Evolutionary conservation across 2,888 invertebrate species (phyloP), one percentile per base, ranked within the genome.

Genomic region (Tortricodes alternella): DNA sequence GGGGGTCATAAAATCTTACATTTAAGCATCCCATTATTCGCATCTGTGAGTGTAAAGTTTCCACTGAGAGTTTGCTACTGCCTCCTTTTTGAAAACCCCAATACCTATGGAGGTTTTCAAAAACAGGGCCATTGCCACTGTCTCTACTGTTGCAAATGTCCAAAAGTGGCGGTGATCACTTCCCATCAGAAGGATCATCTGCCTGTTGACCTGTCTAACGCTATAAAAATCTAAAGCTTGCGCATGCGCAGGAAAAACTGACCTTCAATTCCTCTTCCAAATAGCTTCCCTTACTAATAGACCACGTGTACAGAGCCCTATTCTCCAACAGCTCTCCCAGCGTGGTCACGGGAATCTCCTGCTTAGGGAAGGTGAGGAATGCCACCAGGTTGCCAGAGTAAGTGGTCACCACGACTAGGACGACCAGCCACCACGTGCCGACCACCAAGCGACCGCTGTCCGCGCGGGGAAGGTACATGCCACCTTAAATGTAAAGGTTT

Each of bases 361-460:
- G 94, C 78, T 96, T 95, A 0, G 98, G 98, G 74, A 98, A 97
- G 0, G 98, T 98, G 35, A 98, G 92, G 79, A 97, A 97, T 0
- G 98, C 97, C 0, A 98, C 97, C 65, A 98, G 91, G 83, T 97
- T 97, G 1, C 98, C 98, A 51, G 97, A 97, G 78, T 98, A 98
- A 0, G 97, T 97, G 13, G 97, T 97, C 0, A 97, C 96, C 15
- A 97, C 92, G 0, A 98, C 95, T 60, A 97, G 91, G 0, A 97
- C 97, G 0, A 96, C 96, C 43, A 98, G 80, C 98, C 98, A 98
- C 98, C 98, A 98, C 1, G 96, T 94, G 0, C 96, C 97, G 0
- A 98, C 94, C 2, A 98, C 92, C 5, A 97, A 80, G 4, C 98
- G 93, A 2, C 96, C 97, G 67, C 97, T 97, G 75, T 97, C 96